A percentile compares a stretch with the other conserved stretches of the same genome.
phyloP scores from a whole-genome alignment of 2,888 invertebrate species.

The Subacronicta megacephala region DNA sequence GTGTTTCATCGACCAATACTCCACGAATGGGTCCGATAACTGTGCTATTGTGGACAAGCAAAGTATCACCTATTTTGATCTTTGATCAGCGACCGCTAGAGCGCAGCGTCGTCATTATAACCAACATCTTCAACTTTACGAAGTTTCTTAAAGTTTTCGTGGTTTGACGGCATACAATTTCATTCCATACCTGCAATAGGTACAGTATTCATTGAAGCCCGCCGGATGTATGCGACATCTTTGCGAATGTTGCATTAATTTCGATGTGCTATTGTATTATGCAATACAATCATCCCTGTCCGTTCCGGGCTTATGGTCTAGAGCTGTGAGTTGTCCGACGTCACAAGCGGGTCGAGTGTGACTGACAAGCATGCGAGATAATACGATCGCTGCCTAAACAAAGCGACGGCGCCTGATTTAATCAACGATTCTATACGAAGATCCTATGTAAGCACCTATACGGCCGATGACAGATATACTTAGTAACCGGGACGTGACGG shows the following conservation, averaged over 20 bases:
- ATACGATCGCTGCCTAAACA: conserved; percentile 69
- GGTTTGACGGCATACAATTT: conserved; percentile 6
- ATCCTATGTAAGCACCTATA: conserved; percentile 67
- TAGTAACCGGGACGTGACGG: conserved; percentile 69
- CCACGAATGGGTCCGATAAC: too few relatives aligned
- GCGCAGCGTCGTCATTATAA: conserved; percentile 3
- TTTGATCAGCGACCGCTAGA: conserved; percentile 1
- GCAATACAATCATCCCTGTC: conserved; percentile 59
- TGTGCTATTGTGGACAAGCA: conserved; percentile 2
- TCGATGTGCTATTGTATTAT: conserved; percentile 54
- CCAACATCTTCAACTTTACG: neutral
- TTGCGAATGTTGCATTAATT: conserved; percentile 54
- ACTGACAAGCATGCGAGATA: conserved; percentile 74
- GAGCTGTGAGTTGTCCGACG: conserved; percentile 61
- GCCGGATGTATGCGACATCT: conserved; percentile 47
- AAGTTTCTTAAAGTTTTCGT: neutral
- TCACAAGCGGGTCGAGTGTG: conserved; percentile 73
- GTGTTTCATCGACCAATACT: too few relatives aligned
- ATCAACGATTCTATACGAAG: conserved; percentile 74
- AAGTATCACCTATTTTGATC: conserved; percentile 17
- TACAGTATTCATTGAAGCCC: conserved; percentile 31
- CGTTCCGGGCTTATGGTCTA: conserved; percentile 55
- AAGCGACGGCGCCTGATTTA: conserved; percentile 73
- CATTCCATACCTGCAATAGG: conserved; percentile 34
- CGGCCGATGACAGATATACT: conserved; percentile 63